phyloP scores from a whole-genome alignment of 2,888 invertebrate genomes.

The Lapara coniferarum region DNA sequence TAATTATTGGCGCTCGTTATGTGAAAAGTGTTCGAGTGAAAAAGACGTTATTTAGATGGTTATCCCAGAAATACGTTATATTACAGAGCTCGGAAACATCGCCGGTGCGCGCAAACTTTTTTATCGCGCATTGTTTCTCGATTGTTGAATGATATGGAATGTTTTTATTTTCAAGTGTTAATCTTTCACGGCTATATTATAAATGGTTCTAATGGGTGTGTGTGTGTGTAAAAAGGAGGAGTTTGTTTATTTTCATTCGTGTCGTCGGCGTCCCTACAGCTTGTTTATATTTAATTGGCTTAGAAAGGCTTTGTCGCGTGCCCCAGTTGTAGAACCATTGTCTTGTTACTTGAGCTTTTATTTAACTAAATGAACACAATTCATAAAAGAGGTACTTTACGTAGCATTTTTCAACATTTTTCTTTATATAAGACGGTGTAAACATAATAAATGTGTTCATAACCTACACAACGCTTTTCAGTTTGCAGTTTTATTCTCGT shows the following conservation, averaged over 20 bases:
- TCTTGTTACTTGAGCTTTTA: background rate
- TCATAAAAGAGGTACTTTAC: no score
- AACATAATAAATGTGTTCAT: no score
- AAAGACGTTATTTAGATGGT: slow-evolving; percentile 12
- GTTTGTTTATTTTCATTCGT: background rate
- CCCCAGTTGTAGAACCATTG: background rate
- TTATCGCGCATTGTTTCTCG: background rate
- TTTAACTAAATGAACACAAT: no score
- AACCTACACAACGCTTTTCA: no score
- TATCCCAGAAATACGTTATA: slow-evolving; percentile 2
- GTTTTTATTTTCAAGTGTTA: background rate
- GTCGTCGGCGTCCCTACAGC: background rate
- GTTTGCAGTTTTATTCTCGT: no score
- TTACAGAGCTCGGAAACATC: slow-evolving; percentile 1
- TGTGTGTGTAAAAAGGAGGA: background rate
- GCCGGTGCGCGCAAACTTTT: no score
- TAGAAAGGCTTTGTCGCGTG: background rate
- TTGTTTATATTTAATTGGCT: background rate
- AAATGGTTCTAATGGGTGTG: background rate
- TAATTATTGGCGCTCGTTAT: slow-evolving; percentile 11
- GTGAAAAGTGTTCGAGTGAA: slow-evolving; percentile 6
- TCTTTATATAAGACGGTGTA: no score
- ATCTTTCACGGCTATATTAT: background rate
- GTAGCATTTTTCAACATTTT: no score
- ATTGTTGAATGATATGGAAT: background rate